Evolutionary conservation across 2,888 invertebrate genomes (phyloP), one percentile per base, ranked within the genome.

Genomic region (Lithosia quadra): DNA sequence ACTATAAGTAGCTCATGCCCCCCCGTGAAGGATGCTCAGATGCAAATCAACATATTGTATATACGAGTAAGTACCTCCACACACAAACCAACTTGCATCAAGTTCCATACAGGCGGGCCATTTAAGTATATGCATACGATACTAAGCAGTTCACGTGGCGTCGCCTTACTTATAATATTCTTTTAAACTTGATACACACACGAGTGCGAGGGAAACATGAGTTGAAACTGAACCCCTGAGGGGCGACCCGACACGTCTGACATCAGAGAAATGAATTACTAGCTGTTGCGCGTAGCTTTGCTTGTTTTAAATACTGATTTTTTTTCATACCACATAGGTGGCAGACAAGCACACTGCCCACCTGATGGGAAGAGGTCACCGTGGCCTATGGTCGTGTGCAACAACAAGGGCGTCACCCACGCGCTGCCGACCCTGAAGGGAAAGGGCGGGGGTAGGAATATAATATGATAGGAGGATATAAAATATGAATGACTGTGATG

Each of bases 181-280:
- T 36, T 36, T 33, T 59, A 36, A 60, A 60, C 39, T 36, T 22
- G 60, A 60, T 39, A 39, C 60, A 22, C 60, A 22, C 22, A 39
- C 13, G 15, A 36, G 22, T 39, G 15, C 15, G 2, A 22, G 15
- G 22, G 60, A 60, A 39, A 60, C 18, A 22, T 1, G 36, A 60
- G 36, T 60, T 13, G 36, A 15, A 18, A 39, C 22, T 9, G 36
- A 36, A 22, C 15, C 36, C 21, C 53, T 53, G 13, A 36, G 34
- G 13, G 58, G 34, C 13, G 0, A 21, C 13, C 7, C 13, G 59
- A 59, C 1, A 36, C 21, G 21, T 59, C 34, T 59, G 59, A 36
- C 15, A 8, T 59, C 34, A 15, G 36, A 13, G 13, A 34, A 11
- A 34, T 59, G 9, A n/a, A 8, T 49, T n/a, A 49, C 49, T 49